Evolutionary conservation across 1,140 invertebrate species (phyloP).

Genomic region (Maniola jurtina): DNA sequence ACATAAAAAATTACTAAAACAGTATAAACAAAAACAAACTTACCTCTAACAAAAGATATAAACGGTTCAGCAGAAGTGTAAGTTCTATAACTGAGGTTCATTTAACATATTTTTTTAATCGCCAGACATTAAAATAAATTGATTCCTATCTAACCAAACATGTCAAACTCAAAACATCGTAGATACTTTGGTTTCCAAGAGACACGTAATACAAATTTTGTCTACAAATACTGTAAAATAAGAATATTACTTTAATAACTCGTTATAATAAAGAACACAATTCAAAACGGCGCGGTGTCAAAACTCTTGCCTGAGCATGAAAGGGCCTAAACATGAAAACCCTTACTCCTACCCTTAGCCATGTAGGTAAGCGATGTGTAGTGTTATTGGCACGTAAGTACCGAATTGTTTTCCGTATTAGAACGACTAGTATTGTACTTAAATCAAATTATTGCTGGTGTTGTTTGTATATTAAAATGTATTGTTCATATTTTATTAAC

Average conservation of each 20-base stretch:
- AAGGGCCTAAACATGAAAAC: neutral
- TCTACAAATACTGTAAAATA: slow-evolving; percentile 55
- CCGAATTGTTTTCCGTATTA: neutral
- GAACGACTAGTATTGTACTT: slow-evolving; percentile 34
- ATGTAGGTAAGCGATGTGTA: too few species aligned
- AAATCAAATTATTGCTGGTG: slow-evolving; percentile 68
- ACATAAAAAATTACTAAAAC: slow-evolving; percentile 36
- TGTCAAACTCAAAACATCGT: slow-evolving; percentile 7
- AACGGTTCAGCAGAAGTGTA: slow-evolving; percentile 22
- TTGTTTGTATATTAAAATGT: slow-evolving; percentile 57
- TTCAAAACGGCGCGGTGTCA: neutral
- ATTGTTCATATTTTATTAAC: slow-evolving; percentile 64
- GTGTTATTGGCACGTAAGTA: too few species aligned
- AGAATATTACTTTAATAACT: slow-evolving; percentile 13
- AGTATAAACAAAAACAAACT: slow-evolving; percentile 27
- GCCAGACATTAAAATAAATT: slow-evolving; percentile 4
- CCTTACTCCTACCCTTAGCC: too few species aligned
- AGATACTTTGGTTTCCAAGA: slow-evolving; percentile 54
- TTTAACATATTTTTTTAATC: neutral
- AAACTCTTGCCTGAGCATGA: neutral
- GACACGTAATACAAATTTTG: slow-evolving; percentile 45
- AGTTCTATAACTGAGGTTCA: slow-evolving; percentile 13
- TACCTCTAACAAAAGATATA: slow-evolving; percentile 29
- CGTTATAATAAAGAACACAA: slow-evolving; percentile 3
- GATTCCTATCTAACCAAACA: slow-evolving; percentile 9